Base-by-base conservation (phyloP, 2,888 invertebrate genomes). In the Psococerastis gibbosa region DNA sequence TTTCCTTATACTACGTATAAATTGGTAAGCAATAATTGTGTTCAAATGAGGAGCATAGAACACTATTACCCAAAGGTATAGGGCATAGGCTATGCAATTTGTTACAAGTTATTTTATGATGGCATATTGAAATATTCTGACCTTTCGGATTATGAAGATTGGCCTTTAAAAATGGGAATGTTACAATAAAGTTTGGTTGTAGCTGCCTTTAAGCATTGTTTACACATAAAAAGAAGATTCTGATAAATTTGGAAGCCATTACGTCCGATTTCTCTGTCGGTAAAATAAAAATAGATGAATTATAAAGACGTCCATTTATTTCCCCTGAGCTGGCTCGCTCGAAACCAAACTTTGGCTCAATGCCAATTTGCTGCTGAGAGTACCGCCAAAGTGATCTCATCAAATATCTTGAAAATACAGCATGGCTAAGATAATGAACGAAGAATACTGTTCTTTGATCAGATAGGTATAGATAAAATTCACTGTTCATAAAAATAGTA, bases 201-300 rank as follows among this genome's bases (percentile, higher is more conserved):
- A n/a, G n/a, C n/a, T n/a, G n/a, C n/a, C n/a, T n/a, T n/a, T n/a
- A n/a, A n/a, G n/a, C n/a, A n/a, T n/a, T 38, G 38, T 38, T 38
- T 38, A 38, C 38, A 27, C 27, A 18, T 17, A 38, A 38, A 33
- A 33, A 33, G 17, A 33, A 33, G 11, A 11, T 17, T 38, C 20
- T 38, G 20, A 38, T 38, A 38, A 38, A 38, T 38, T 38, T 22
- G 22, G 22, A 38, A 38, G 5, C 38, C 38, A 38, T 38, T 38
- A 20, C 3, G 13, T 5, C 4, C n/a, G 38, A 38, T 27, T 27
- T 6, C 27, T 11, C 27, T 11, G 27, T 27, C 27, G 27, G 27
- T 20, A 20, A 38, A 38, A 38, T 38, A 38, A 38, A 38, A 38
- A 38, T 38, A 38, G 38, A 38, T 38, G 38, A 38, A 38, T 38